These are phyloP conservation scores for Onychorhynchus coronatus DNA, from an alignment of 2,113 vertebrate genomes.

Conservation along the genomic window DNA sequence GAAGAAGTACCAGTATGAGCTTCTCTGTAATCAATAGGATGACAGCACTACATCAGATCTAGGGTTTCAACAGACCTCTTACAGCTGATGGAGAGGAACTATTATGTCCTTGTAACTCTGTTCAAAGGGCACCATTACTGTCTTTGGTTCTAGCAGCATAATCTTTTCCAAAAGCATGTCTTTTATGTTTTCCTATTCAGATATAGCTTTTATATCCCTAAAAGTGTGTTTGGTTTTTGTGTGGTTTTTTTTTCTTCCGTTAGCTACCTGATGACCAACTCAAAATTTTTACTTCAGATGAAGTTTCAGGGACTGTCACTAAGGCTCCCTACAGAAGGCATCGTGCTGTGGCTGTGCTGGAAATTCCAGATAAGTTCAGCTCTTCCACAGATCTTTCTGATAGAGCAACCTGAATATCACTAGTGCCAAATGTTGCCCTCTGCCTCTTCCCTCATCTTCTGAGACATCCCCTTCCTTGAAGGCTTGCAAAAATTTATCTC, in stretches of 20 bases:
- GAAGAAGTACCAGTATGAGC: neutral
- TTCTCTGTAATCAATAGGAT: neutral
- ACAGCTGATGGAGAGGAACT: neutral
- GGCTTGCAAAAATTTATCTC: neutral
- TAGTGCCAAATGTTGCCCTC: neutral
- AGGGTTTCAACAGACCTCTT: neutral
- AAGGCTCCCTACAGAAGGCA: neutral
- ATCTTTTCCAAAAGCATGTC: neutral
- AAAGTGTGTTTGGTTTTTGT: neutral
- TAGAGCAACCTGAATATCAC: neutral
- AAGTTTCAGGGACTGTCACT: neutral
- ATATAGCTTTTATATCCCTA: neutral
- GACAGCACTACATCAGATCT: neutral
- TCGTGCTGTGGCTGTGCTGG: neutral
- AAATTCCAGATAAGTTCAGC: neutral
- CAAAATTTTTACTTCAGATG: neutral
- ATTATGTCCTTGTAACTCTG: neutral
- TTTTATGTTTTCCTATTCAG: neutral
- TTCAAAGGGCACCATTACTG: neutral
- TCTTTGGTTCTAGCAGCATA: neutral
- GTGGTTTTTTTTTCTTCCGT: neutral
- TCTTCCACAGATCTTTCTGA: neutral
- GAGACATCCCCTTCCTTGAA: neutral
- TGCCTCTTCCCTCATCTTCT: neutral
- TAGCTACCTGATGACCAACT: neutral